Conservation (phyloP, 1,140 invertebrate genomes). For the Diachasma alloeum region DNA sequence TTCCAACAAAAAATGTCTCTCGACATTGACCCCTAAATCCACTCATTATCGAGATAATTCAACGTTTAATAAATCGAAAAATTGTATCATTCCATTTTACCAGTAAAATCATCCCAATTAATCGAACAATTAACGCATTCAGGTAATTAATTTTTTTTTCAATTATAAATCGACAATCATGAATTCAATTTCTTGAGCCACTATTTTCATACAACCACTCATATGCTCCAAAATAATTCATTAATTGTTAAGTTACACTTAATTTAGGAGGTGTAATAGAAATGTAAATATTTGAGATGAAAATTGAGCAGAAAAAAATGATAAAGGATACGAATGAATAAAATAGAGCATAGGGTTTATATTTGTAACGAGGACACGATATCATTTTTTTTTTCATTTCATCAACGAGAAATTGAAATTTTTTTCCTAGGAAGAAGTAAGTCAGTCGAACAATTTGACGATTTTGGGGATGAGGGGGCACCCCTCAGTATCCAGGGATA, state of each 20-base stretch:
- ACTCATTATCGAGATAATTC: too few relatives aligned
- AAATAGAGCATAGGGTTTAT: constrained; percentile 54
- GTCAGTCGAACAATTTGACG: background rate
- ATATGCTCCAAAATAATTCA: constrained; percentile 44
- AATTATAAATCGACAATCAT: constrained; percentile 14
- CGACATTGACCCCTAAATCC: too few relatives aligned
- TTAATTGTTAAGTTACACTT: constrained; percentile 4
- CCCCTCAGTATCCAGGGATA: too few relatives aligned
- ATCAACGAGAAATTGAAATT: background rate
- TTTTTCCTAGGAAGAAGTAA: background rate
- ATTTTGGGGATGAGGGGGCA: too few relatives aligned
- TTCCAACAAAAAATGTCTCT: too few relatives aligned
- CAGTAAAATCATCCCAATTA: too few relatives aligned
- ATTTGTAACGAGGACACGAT: constrained; percentile 53
- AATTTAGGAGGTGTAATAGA: constrained; percentile 37
- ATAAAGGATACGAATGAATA: background rate
- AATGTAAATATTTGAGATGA: constrained; percentile 56
- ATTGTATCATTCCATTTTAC: too few relatives aligned
- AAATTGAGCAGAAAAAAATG: constrained; percentile 26
- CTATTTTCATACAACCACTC: constrained; percentile 23
- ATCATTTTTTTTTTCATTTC: constrained; percentile 55
- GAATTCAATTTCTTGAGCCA: constrained; percentile 9
- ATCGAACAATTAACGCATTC: background rate
- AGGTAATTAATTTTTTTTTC: constrained; percentile 4
- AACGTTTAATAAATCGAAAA: too few relatives aligned